phyloP scores from a whole-genome alignment of 1,140 invertebrate genomes.

The Eulimnadia texana region DNA sequence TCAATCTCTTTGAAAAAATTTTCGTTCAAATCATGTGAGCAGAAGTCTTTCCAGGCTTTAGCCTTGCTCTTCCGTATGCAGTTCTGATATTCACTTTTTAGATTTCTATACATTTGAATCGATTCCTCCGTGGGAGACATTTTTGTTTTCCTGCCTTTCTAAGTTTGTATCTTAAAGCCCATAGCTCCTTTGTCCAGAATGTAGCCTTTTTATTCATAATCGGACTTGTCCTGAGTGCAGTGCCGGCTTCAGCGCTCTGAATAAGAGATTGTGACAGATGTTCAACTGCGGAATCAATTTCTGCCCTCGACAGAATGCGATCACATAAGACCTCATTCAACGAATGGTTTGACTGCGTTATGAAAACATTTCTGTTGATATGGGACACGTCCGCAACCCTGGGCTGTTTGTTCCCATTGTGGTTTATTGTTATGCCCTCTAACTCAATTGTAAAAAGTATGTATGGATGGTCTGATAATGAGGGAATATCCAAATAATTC shows the following conservation, averaged over 20 bases:
- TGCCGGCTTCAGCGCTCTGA: too few species aligned
- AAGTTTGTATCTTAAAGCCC: not conserved
- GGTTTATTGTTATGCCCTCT: not conserved
- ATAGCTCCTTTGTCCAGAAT: not conserved
- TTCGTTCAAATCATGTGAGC: not conserved
- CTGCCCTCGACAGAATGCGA: too few species aligned
- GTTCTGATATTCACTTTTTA: not conserved
- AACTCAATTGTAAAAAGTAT: not conserved
- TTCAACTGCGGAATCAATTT: too few species aligned
- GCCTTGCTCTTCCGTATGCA: not conserved
- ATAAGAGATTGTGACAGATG: too few species aligned
- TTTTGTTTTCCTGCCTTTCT: not conserved
- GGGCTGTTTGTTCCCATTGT: not conserved
- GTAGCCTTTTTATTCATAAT: not conserved
- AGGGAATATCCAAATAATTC: not conserved
- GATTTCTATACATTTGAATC: not conserved
- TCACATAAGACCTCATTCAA: too few species aligned
- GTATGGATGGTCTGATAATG: constrained; percentile 6
- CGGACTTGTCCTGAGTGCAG: too few species aligned
- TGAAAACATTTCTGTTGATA: too few species aligned
- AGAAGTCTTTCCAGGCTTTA: not conserved
- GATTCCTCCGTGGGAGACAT: too few species aligned
- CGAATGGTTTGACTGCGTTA: too few species aligned
- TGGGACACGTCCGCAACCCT: too few species aligned
- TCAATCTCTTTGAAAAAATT: not conserved